Base-by-base conservation (phyloP, 2,797 vertebrate genomes). In the Xenentodon cancila region DNA sequence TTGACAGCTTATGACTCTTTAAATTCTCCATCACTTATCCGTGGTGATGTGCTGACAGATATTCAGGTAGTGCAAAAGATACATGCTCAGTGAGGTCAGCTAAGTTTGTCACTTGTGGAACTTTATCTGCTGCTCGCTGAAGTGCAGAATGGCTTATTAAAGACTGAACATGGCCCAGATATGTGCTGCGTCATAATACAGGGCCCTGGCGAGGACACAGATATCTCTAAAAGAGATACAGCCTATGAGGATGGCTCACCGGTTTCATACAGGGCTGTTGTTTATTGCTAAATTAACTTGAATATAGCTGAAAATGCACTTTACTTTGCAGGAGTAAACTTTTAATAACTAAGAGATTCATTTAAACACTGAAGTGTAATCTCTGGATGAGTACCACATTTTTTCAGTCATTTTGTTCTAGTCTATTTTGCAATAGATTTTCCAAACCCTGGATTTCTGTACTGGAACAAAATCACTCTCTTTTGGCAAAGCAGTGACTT, bases 1-100 rank as follows among this genome's bases (percentile, higher is more conserved):
- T 70, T 17, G 58, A 76, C 69, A 60, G 66, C 50, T 42, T 18
- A 0, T 3, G 25, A 45, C 53, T 52, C 46, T 61, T 63, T 72
- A 43, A 64, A 57, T 55, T 66, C 59, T 46, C 44, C 44, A 16
- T 68, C 64, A 15, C 25, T 19, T 70, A 63, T 81, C 74, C 62
- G 44, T 11, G 19, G 42, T 9, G 60, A 71, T 2, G 68, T 63
- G 84, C 21, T 64, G 71, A 82, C 75, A 75, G 83, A 69, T 53
- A 15, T 61, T 25, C 53, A 62, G 71, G 64, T 70, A 59, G 59
- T 19, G 37, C 32, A 42, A 48, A 25, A 64, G 57, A 71, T 63
- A 45, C 20, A 52, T 54, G 16, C 17, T 16, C 44, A 4, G 21
- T 71, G 42, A 73, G 82, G 75, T 84, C 73, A 64, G 51, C 63